These are phyloP conservation scores for Spea hammondii DNA, from an alignment of 2,797 vertebrate species.

Conservation along the genomic window DNA sequence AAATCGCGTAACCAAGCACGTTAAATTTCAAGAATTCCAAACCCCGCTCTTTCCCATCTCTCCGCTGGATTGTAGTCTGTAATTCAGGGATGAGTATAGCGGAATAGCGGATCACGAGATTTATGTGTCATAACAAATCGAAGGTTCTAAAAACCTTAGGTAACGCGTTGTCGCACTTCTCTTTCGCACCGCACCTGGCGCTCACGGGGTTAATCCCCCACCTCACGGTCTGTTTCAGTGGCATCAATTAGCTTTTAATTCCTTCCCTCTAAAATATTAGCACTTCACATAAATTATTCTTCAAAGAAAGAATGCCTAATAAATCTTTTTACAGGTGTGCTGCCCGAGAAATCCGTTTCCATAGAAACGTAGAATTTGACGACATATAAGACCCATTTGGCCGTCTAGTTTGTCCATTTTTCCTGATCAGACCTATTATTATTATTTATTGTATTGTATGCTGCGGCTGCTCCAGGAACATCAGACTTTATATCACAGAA, in stretches of 20 bases:
- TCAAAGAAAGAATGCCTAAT: conserved; percentile 33
- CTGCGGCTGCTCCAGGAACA: too few species aligned
- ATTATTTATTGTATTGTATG: too few species aligned
- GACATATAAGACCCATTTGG: too few species aligned
- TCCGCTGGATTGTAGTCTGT: neutral
- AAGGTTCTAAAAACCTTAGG: neutral
- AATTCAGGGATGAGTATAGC: conserved; percentile 2
- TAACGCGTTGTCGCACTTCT: neutral
- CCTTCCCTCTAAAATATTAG: conserved; percentile 21
- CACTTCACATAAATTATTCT: conserved; percentile 17
- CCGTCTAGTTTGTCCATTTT: too few species aligned
- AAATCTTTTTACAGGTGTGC: conserved; percentile 28
- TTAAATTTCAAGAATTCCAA: conserved; percentile 1
- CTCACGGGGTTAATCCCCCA: neutral
- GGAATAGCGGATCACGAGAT: neutral
- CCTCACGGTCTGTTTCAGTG: neutral
- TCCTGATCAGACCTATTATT: too few species aligned
- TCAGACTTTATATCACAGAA: too few species aligned
- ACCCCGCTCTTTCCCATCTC: neutral
- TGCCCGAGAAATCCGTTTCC: conserved; percentile 1
- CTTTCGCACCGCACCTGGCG: too few species aligned
- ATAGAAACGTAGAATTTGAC: conserved; percentile 14
- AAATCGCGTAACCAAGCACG: conserved; percentile 13
- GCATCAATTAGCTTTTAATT: conserved; percentile 17
- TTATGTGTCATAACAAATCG: neutral